Conservation (phyloP, 30 jellyfish, hydroid and myxozoan genomes). For the Aurelia coerulea region DNA sequence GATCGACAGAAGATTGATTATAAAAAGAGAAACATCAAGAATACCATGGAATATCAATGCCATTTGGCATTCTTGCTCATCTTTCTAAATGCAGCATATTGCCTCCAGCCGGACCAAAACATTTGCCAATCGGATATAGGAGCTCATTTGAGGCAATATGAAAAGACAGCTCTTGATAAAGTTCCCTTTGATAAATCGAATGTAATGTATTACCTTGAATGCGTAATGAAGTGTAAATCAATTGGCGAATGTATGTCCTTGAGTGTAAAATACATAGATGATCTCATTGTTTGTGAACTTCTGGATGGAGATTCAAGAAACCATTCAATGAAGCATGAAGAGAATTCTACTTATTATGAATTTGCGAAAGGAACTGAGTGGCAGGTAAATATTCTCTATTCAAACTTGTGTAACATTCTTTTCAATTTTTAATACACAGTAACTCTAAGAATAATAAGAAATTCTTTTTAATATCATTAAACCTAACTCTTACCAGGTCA, state of each 20-base stretch:
- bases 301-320: slow-evolving; percentile 1
- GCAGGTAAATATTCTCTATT: neutral
- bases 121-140: no score
- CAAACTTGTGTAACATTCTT: no score
- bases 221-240: neutral
- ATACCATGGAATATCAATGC: no score
- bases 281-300: neutral
- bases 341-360: neutral
- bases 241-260: neutral
- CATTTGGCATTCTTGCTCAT: no score
- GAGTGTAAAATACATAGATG: neutral
- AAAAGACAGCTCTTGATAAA: neutral
- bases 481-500: no score
- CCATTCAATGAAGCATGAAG: neutral
- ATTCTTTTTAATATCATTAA: no score
- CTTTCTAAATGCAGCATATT: no score
- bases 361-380: neutral
- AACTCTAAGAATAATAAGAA: no score
- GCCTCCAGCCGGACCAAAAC: no score
- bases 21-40: no score
- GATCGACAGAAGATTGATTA: no score
- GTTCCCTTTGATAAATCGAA: neutral
- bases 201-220: neutral
- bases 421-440: no score
- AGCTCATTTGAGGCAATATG: neutral